Evolutionary conservation across 2,113 vertebrate species (phyloP).

Genomic region (Planiliza haematocheilus): DNA sequence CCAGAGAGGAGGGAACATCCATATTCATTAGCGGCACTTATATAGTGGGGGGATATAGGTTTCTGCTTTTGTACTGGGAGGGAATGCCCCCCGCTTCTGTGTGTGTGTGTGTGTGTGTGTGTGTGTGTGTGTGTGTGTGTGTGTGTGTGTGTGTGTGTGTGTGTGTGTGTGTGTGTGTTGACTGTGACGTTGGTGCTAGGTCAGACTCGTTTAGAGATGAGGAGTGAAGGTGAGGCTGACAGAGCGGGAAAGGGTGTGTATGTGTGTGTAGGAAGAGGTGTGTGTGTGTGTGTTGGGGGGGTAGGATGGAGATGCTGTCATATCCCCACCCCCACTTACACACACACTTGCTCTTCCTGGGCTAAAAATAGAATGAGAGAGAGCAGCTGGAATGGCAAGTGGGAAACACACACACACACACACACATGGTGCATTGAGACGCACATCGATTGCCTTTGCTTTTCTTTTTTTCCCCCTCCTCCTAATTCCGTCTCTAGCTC

Average conservation of each 20-base stretch:
- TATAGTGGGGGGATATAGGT: slow-evolving; percentile 33
- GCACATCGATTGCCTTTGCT: slow-evolving; percentile 58
- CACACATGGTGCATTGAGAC: slow-evolving; percentile 46
- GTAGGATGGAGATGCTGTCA: slow-evolving; percentile 74
- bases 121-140: slow-evolving; percentile 44
- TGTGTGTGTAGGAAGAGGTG: slow-evolving; percentile 37
- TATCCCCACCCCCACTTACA: slow-evolving; percentile 71
- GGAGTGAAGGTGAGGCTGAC: slow-evolving; percentile 81
- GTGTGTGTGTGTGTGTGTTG: slow-evolving; percentile 38
- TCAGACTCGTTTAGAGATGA: slow-evolving; percentile 78
- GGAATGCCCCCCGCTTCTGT: slow-evolving; percentile 70
- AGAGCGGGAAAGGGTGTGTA: slow-evolving; percentile 46
- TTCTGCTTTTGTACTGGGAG: slow-evolving; percentile 48
- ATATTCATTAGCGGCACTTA: slow-evolving; percentile 53
- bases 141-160: slow-evolving; percentile 38
- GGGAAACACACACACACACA: slow-evolving; percentile 60
- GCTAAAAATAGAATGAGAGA: slow-evolving; percentile 84
- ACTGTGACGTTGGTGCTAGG: slow-evolving; percentile 69
- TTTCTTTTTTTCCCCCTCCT: background rate
- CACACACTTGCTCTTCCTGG: slow-evolving; percentile 60
- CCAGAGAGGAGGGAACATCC: slow-evolving; percentile 37
- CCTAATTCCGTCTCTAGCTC: slow-evolving; percentile 56
- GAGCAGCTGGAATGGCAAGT: slow-evolving; percentile 84
- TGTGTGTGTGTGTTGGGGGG: slow-evolving; percentile 34
- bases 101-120: too few relatives aligned